Evolutionary conservation across 2,888 invertebrate genomes (phyloP).

Genomic region (Blastobasis lacticolella): DNA sequence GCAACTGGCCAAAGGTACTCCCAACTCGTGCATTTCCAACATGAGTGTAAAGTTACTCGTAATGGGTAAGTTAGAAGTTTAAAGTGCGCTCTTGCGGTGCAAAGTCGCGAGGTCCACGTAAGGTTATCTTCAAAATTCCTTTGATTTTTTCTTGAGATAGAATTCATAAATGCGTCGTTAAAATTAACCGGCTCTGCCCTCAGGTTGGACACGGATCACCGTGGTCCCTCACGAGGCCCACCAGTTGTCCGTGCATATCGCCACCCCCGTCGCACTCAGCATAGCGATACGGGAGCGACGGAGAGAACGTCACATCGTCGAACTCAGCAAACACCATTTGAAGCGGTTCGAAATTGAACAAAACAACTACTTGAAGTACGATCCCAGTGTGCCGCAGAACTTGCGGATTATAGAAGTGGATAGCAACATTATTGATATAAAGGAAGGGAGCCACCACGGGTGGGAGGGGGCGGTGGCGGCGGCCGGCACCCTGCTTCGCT

Average conservation of each 20-base stretch:
- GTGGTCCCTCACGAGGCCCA: slow-evolving; percentile 59
- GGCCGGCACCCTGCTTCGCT: slow-evolving; percentile 47
- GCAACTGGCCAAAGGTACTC: slow-evolving; percentile 47
- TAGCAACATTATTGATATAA: slow-evolving; percentile 56
- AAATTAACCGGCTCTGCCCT: too few species aligned
- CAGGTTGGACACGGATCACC: slow-evolving; percentile 57
- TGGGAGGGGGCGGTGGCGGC: slow-evolving; percentile 54
- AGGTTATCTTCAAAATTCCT: too few species aligned
- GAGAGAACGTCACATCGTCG: slow-evolving; percentile 48
- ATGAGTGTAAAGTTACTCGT: too few species aligned
- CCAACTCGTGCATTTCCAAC: not conserved
- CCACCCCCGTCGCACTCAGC: slow-evolving; percentile 44
- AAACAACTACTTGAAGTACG: slow-evolving; percentile 58
- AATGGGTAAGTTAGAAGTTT: too few species aligned
- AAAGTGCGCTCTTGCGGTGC: too few species aligned
- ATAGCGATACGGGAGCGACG: slow-evolving; percentile 53
- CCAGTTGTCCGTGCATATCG: slow-evolving; percentile 49
- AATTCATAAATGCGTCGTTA: too few species aligned
- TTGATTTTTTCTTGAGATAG: too few species aligned
- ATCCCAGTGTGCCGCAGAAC: slow-evolving; percentile 58
- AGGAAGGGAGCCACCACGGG: slow-evolving; percentile 37
- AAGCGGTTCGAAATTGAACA: slow-evolving; percentile 43
- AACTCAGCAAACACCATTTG: slow-evolving; percentile 45
- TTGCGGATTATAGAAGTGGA: slow-evolving; percentile 61
- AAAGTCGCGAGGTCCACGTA: too few species aligned